Conservation (phyloP, 2,797 vertebrate species). For the Chiroxiphia lanceolata region DNA sequence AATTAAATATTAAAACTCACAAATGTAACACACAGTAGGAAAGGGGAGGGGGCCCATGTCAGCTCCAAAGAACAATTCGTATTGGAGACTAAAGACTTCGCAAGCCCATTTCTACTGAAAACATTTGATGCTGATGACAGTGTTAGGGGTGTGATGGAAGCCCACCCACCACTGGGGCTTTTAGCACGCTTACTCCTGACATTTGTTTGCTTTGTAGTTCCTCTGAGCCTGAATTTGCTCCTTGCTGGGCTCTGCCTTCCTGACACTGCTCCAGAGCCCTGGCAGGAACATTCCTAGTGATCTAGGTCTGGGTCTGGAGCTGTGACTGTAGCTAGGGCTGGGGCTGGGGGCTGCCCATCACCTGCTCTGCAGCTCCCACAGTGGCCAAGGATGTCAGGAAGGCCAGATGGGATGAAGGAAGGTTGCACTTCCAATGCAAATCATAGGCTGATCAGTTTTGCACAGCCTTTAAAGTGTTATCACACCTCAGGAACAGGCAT, state of each 20-base stretch:
- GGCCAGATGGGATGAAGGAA: neutral
- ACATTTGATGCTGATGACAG: slow-evolving; percentile 6
- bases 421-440: neutral
- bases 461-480: neutral
- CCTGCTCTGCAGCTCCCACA: neutral
- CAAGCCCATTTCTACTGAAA: slow-evolving; percentile 35
- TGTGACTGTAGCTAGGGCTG: neutral
- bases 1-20: slow-evolving; percentile 59
- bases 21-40: neutral
- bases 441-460: neutral
- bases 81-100: neutral
- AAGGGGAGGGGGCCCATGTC: neutral
- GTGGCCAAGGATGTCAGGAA: neutral
- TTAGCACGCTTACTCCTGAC: neutral
- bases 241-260: neutral
- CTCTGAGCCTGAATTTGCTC: neutral
- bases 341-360: neutral
- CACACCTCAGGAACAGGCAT: neutral
- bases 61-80: neutral
- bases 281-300: neutral
- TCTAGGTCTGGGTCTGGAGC: neutral
- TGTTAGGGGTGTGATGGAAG: slow-evolving; percentile 21
- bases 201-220: neutral
- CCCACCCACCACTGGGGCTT: neutral
- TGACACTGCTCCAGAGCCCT: neutral